These are phyloP conservation scores for Leptobrachium leishanense DNA, from an alignment of 2,113 vertebrate species.

Conservation along the genomic window DNA sequence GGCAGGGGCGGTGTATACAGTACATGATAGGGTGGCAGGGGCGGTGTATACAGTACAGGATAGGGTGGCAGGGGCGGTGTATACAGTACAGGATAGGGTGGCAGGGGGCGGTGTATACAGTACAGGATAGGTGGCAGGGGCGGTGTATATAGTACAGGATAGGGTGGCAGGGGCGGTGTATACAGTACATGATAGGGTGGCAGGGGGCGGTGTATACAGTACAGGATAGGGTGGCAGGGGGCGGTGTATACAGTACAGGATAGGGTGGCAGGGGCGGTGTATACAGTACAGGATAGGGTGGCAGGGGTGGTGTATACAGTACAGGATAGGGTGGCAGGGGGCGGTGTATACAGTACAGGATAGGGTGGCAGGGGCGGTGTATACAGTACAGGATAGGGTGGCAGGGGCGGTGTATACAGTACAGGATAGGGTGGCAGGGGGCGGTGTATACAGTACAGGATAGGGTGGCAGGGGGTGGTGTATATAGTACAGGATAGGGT, in stretches of 20 bases:
- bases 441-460: background rate
- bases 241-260: too few species aligned
- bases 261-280: background rate
- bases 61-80: background rate
- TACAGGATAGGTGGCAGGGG: background rate
- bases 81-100: too few species aligned
- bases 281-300: too few species aligned
- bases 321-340: background rate
- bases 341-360: background rate
- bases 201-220: background rate
- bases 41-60: background rate
- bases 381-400: background rate
- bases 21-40: background rate
- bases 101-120: background rate
- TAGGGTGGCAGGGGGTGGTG: too few species aligned
- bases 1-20: background rate
- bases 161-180: background rate
- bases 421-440: background rate
- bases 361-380: background rate
- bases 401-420: too few species aligned
- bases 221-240: background rate
- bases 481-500: background rate
- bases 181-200: too few species aligned
- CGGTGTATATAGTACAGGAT: too few species aligned
- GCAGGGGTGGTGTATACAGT: background rate